Base-by-base conservation (phyloP, 1,140 invertebrate species). In the Pogonognathellus flavescens region DNA sequence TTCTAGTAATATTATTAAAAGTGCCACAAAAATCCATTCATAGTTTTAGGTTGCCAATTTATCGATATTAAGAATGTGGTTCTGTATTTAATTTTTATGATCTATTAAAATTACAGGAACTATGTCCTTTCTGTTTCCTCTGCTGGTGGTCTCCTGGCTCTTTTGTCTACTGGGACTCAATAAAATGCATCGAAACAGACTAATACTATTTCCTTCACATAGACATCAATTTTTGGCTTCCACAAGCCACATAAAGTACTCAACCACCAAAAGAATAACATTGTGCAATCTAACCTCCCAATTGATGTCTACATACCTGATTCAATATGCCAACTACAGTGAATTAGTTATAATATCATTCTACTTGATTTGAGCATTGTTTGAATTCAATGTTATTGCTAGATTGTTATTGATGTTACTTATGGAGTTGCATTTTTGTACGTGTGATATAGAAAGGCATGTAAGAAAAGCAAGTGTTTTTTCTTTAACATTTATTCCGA, bases 121-220 rank as follows among this genome's bases (percentile, higher is more conserved):
- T 99, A 99, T 90, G 93, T 97, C 85, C 91, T 98, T 22, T 98
- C 97, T 16, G 95, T 99, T 85, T 94, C 95, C 62, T 92, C 93
- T 20, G 95, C 96, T 13, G 95, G 95, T 86, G 97, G 96, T 86
- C 91, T 98, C 4, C 91, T 98, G 86, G 97, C 97, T 76, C 93
- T 98, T n/a, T 93, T 98, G 81, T 98, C 97, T 0, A 98, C 97
- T 49, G 96, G 97, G 89, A 91, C 93, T 89, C 90, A 91, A 87
- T 92, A 89, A 89, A 66, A 41, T 70, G 25, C 70, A n/a, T 41
- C 31, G 41, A 41, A 41, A 41, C 31, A 41, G 31, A 41, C 14
- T 6, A 76, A 76, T 49, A n/a, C 41, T 31, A 49, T 18, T 76
- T 76, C 70, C 41, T 50, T 18, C 10, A 76, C 6, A 31, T 10